Evolutionary conservation across 2,797 vertebrate species (phyloP).

Genomic region (Lacerta bilineata): DNA sequence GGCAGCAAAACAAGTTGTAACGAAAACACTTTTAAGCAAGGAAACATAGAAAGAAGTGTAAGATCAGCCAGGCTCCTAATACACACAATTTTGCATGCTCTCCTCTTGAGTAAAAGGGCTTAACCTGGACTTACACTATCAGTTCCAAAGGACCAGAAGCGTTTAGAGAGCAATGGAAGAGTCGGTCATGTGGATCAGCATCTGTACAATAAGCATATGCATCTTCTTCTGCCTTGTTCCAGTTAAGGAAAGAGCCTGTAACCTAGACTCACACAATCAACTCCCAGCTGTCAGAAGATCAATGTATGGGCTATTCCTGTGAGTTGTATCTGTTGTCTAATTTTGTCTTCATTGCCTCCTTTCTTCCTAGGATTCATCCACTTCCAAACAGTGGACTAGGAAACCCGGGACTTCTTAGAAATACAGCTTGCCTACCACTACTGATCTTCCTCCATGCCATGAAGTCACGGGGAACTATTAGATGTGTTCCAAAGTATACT

Average conservation of each 20-base stretch:
- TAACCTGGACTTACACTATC: neutral
- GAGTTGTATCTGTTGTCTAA: neutral
- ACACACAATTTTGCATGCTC: neutral
- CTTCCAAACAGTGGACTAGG: neutral
- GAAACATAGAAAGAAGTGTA: neutral
- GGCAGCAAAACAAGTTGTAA: conserved; percentile 1
- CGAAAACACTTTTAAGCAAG: too few relatives aligned
- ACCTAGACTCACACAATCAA: neutral
- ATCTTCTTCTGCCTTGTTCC: neutral
- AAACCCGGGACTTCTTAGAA: neutral
- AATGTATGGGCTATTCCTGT: neutral
- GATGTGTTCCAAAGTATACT: neutral
- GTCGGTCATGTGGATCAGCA: neutral
- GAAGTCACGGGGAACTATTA: neutral
- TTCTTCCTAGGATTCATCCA: neutral
- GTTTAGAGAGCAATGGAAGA: neutral
- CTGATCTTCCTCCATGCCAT: neutral
- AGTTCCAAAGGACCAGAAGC: neutral
- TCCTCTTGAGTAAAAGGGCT: neutral
- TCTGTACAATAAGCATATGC: neutral
- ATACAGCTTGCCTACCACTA: too few relatives aligned
- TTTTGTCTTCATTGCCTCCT: neutral
- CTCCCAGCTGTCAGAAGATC: too few relatives aligned
- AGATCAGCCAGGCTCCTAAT: neutral
- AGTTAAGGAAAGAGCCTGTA: too few relatives aligned